Conservation (phyloP, 2,797 vertebrate genomes). For the Odontamblyopus rebecca region DNA sequence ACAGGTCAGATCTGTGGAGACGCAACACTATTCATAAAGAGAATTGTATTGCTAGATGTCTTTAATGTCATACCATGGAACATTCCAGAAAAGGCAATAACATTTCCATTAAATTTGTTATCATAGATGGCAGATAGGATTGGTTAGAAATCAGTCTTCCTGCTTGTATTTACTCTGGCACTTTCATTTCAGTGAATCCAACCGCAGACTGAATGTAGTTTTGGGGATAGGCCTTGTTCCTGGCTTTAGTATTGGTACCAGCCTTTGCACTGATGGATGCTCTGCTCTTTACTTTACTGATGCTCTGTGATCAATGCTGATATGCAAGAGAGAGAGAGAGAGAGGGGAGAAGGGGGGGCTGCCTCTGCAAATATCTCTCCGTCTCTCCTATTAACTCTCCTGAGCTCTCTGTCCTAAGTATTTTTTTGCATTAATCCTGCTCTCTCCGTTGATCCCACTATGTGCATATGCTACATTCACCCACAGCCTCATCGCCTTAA, state of each 20-base stretch:
- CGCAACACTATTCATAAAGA: too few species aligned
- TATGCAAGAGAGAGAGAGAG: conserved; percentile 54
- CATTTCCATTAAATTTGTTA: too few species aligned
- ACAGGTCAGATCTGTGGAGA: too few species aligned
- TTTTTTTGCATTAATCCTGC: conserved; percentile 65
- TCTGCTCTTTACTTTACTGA: conserved; percentile 72
- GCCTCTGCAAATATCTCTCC: too few species aligned
- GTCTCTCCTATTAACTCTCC: conserved; percentile 18
- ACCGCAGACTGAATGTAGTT: conserved; percentile 22
- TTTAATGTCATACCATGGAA: too few species aligned
- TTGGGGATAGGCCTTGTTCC: conserved; percentile 31
- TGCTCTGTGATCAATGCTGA: conserved; percentile 77
- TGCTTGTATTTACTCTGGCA: background rate
- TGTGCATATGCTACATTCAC: conserved; percentile 69
- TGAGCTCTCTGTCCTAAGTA: conserved; percentile 23
- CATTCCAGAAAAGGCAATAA: too few species aligned
- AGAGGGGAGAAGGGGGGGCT: conserved; percentile 35
- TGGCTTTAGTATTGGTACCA: conserved; percentile 61
- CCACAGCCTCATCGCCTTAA: conserved; percentile 55
- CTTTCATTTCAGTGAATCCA: conserved; percentile 7
- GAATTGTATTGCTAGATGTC: too few species aligned
- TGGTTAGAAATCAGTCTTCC: background rate
- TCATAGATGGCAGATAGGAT: background rate
- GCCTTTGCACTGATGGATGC: conserved; percentile 70
- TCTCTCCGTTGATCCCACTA: conserved; percentile 61